phyloP scores from a whole-genome alignment of 2,113 vertebrate genomes.

The Upupa epops region DNA sequence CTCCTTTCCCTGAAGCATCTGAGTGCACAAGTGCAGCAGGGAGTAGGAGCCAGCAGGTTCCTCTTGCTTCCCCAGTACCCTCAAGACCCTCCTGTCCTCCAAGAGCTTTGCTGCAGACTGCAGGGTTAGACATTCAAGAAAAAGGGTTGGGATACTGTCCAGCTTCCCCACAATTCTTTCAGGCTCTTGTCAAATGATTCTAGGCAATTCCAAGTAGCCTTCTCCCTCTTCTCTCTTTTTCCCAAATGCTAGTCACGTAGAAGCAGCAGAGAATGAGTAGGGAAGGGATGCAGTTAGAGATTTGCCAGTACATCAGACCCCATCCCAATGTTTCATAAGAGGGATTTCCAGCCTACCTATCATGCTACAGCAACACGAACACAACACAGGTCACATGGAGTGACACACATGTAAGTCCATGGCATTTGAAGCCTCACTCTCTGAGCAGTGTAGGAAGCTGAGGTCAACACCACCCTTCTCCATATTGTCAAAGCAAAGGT shows the following conservation, averaged over 20 bases:
- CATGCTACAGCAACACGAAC: no score
- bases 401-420: accelerated
- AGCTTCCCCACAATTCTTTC: not conserved
- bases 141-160: not conserved
- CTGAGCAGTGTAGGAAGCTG: not conserved
- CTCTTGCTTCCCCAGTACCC: not conserved
- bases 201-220: not conserved
- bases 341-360: not conserved
- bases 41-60: not conserved
- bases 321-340: no score
- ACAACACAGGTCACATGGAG: not conserved
- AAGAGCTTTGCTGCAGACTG: not conserved
- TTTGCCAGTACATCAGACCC: accelerated
- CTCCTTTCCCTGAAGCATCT: not conserved
- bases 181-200: not conserved
- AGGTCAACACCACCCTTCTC: not conserved
- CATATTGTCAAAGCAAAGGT: not conserved
- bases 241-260: not conserved
- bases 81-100: not conserved
- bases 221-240: not conserved
- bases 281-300: no score
- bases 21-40: not conserved
- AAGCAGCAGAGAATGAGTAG: not conserved
- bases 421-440: not conserved
- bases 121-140: not conserved